Evolutionary conservation across 2,113 vertebrate species (phyloP).

Genomic region (Chlorodrepanis virens): DNA sequence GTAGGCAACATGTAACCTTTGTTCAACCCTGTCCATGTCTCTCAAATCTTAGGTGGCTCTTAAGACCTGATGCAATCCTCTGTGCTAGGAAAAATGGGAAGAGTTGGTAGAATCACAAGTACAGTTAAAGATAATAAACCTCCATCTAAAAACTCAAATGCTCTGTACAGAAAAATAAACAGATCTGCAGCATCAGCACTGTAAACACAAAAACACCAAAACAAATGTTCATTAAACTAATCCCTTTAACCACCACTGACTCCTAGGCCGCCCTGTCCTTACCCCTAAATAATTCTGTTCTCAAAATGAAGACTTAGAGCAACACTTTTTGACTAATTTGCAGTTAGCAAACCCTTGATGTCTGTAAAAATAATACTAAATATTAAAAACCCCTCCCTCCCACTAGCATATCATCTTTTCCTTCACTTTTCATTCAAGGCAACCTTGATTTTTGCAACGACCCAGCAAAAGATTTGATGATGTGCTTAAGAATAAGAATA

Average conservation of each 20-base stretch:
- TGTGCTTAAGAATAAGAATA: not conserved
- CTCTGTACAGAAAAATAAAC: not conserved
- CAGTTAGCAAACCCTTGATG: not conserved
- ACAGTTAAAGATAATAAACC: not conserved
- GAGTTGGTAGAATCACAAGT: not conserved
- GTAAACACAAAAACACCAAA: not conserved
- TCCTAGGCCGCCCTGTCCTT: not conserved
- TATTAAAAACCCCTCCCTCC: not conserved
- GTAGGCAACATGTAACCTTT: not conserved
- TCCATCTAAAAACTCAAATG: not conserved
- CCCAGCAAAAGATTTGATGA: not conserved
- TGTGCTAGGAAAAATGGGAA: not conserved
- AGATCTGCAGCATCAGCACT: not conserved
- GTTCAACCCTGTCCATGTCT: not conserved
- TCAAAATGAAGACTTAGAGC: not conserved
- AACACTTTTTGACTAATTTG: not conserved
- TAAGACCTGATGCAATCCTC: not conserved
- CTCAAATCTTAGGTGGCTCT: not conserved
- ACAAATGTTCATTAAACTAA: not conserved
- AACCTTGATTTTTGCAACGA: not conserved
- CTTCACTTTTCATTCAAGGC: not conserved
- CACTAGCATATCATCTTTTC: not conserved
- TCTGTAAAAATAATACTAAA: not conserved
- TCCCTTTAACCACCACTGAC: not conserved
- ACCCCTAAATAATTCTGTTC: not conserved